Percentiles rank a stretch among this genome's conserved stretches.
Conservation (phyloP, 2,888 invertebrate genomes). For the Chalcis sispes region DNA sequence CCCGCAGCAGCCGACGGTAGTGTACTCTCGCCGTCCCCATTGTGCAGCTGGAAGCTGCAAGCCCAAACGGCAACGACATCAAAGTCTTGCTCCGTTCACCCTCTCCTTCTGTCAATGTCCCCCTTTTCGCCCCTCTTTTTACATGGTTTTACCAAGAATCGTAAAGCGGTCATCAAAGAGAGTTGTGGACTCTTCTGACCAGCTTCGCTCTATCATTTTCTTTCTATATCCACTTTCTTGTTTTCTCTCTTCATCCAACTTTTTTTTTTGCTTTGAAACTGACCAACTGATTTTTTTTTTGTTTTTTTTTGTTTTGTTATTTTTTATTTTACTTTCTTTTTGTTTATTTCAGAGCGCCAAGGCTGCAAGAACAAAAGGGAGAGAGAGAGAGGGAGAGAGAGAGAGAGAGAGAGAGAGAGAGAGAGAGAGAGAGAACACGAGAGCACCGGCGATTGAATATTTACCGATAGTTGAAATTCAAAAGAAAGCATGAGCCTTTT, state of each 20-base stretch:
- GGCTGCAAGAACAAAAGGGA: too few relatives aligned
- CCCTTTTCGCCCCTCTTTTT: slow-evolving; percentile 1
- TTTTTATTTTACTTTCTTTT: slow-evolving; percentile 18
- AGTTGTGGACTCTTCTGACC: slow-evolving; percentile 23
- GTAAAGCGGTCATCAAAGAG: slow-evolving; percentile 30
- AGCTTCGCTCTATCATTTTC: background rate
- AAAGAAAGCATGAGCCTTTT: too few relatives aligned
- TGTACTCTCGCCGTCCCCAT: slow-evolving; percentile 40
- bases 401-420: background rate
- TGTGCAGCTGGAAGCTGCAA: too few relatives aligned
- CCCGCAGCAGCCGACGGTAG: too few relatives aligned
- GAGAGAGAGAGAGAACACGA: too few relatives aligned
- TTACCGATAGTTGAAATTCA: slow-evolving; percentile 6
- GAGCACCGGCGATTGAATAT: slow-evolving; percentile 7
- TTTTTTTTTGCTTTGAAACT: background rate
- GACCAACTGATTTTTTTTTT: background rate
- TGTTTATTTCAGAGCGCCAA: background rate
- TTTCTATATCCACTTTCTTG: too few relatives aligned
- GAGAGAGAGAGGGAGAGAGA: too few relatives aligned
- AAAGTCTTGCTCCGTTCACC: slow-evolving; percentile 20
- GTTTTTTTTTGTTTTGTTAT: too few relatives aligned
- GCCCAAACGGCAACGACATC: slow-evolving; percentile 37
- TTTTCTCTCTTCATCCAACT: background rate
- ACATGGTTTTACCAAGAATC: slow-evolving; percentile 29
- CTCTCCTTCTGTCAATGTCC: slow-evolving; percentile 14